Evolutionary conservation across 2,797 vertebrate genomes (phyloP).

Genomic region (Sebastolobus altivelis): DNA sequence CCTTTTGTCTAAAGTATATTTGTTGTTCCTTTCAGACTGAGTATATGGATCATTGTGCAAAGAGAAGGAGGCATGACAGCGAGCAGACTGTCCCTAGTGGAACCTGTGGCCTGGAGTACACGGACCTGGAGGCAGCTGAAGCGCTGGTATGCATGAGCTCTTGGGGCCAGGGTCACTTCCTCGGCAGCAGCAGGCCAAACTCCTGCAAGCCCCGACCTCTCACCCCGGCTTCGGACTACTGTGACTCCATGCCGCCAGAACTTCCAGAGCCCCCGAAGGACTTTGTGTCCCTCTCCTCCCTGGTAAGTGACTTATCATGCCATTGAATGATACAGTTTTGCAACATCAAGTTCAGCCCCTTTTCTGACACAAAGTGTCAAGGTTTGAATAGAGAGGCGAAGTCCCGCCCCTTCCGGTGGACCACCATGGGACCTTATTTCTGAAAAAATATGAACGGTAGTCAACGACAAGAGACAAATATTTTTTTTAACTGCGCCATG

Average conservation of each 20-base stretch:
- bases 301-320: conserved; percentile 87
- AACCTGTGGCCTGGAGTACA: conserved; percentile 87
- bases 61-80: conserved; percentile 90
- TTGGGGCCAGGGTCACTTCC: conserved; percentile 90
- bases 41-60: conserved; percentile 87
- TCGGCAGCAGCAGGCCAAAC: conserved; percentile 56
- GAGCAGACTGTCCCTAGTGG: conserved; percentile 85
- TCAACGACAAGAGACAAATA: no score
- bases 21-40: conserved; percentile 81
- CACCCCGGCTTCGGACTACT: conserved; percentile 95
- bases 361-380: conserved; percentile 1
- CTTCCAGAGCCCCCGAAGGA: conserved; percentile 87
- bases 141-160: conserved; percentile 98
- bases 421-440: no score
- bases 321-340: not conserved
- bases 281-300: conserved; percentile 91
- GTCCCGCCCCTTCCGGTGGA: no score
- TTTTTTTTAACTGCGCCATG: no score
- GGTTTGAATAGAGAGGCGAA: no score
- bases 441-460: no score
- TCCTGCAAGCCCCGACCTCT: conserved; percentile 91
- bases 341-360: conserved; percentile 5
- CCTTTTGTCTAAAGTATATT: conserved; percentile 29
- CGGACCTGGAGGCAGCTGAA: conserved; percentile 96
- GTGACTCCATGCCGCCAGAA: conserved; percentile 88